These are phyloP conservation scores for Plagodis dolabraria DNA, from an alignment of 2,888 invertebrate species.

Conservation along the genomic window DNA sequence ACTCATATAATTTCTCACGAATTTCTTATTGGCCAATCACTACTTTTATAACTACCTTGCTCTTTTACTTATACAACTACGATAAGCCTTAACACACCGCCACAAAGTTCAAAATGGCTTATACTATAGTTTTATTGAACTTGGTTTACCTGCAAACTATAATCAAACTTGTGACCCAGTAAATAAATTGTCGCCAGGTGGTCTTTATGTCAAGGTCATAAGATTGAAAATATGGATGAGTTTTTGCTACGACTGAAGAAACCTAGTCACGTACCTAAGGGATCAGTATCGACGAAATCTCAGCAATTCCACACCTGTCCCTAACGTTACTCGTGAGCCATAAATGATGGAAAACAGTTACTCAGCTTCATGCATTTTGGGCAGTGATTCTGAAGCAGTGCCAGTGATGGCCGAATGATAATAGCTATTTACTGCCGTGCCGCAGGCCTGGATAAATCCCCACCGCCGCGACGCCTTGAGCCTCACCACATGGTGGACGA, in stretches of 20 bases:
- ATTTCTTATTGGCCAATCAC: no score
- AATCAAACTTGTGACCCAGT: background rate
- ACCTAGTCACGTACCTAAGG: slow-evolving; percentile 17
- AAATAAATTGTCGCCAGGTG: slow-evolving; percentile 1
- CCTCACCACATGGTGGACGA: no score
- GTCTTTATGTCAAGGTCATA: background rate
- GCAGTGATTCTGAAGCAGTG: no score
- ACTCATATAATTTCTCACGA: no score
- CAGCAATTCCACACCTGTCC: slow-evolving; percentile 13
- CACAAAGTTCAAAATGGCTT: background rate
- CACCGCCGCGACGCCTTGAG: no score
- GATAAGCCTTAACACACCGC: background rate
- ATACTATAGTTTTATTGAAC: background rate
- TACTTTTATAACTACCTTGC: no score
- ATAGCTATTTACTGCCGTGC: no score
- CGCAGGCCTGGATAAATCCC: no score
- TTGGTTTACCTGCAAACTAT: background rate
- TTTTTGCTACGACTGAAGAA: slow-evolving; percentile 3
- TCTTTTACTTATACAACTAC: no score
- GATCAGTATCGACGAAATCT: slow-evolving; percentile 24
- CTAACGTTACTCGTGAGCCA: slow-evolving; percentile 3
- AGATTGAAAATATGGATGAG: slow-evolving; percentile 1
- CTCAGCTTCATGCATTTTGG: background rate
- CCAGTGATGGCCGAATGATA: no score
- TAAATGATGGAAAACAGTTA: slow-evolving; percentile 3